These are phyloP conservation scores for Cariama cristata DNA, from an alignment of 2,113 vertebrate genomes.

Conservation along the genomic window DNA sequence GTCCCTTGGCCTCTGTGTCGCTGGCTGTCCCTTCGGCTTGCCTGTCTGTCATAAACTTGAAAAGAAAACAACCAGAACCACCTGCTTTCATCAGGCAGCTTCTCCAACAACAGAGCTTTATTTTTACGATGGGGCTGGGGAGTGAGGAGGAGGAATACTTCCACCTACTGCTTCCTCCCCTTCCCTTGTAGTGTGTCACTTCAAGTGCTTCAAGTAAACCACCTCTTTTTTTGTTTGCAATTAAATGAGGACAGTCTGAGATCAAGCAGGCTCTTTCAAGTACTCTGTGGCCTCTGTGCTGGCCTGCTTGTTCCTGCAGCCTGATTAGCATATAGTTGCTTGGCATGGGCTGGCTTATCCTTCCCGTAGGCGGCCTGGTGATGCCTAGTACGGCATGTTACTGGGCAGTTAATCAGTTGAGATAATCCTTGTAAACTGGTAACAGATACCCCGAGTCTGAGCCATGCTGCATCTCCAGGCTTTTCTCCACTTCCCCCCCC, in stretches of 20 bases:
- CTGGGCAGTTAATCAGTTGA: constrained; percentile 62
- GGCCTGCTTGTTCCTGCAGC: not conserved
- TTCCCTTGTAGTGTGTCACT: not conserved
- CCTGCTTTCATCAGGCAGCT: not conserved
- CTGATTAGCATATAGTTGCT: not conserved
- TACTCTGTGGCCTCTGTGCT: not conserved
- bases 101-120: not conserved
- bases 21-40: not conserved
- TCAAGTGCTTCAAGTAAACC: not conserved
- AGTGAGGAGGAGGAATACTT: not conserved
- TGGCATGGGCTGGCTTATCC: constrained; percentile 19
- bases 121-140: not conserved
- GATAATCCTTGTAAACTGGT: constrained; percentile 67
- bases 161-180: not conserved
- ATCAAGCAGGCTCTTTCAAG: not conserved
- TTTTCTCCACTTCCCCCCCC: not conserved
- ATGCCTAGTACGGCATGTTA: constrained; percentile 69
- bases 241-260: not conserved
- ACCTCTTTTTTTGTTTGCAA: not conserved
- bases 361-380: not conserved
- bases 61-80: not conserved
- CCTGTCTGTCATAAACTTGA: not conserved
- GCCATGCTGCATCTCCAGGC: not conserved
- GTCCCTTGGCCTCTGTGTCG: not conserved
- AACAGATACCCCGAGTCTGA: constrained; percentile 63